Base-by-base conservation (phyloP, 2,797 vertebrate genomes). In the Semaprochilodus insignis region DNA sequence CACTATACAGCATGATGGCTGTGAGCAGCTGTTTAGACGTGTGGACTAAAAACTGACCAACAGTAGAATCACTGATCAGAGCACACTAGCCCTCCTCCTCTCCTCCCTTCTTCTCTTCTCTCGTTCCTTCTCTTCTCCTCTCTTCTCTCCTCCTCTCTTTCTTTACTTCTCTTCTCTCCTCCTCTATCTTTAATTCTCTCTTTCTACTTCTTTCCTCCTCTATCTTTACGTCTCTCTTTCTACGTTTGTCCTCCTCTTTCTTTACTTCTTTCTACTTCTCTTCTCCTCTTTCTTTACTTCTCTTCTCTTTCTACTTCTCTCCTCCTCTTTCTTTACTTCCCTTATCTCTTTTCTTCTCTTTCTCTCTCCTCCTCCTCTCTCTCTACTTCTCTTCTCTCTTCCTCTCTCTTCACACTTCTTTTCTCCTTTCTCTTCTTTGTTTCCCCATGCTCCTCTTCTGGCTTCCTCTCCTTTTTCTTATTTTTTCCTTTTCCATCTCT, bases 31-130 rank as follows among this genome's bases (percentile, higher is more conserved):
- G 69, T 80, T 36, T 81, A 52, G 52, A 40, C 72, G 57, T 66
- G 67, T 76, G 21, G 10, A 11, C 10, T 40, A n/a, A 69, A 44
- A 40, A 69, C n/a, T 44, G 19, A 44, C 67, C 36, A 15, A 70
- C 11, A 70, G n/a, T 19, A 11, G 17, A 72, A 4, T 6, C n/a
- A 6, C n/a, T 51, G 44, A 51, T 52, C 69, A 54, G 23, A 88
- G 89, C 90, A 34, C 51, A 27, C 51, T 8, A 23, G 8, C 13
- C 10, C 17, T 81, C 85, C 88, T 87, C 90, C 90, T 92, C 92
- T 91, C 21, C 59, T 25, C 13, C 14, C 11, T 14, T 31, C 13
- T 14, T 14, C 14, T 62, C 10, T 21, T 25, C n/a, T 25, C 6
- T 14, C 10, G n/a, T 13, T 0, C 8, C 13, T 1, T 25, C 8